Evolutionary conservation across 2,888 invertebrate genomes (phyloP).

Genomic region (Cataglyphis albicans): DNA sequence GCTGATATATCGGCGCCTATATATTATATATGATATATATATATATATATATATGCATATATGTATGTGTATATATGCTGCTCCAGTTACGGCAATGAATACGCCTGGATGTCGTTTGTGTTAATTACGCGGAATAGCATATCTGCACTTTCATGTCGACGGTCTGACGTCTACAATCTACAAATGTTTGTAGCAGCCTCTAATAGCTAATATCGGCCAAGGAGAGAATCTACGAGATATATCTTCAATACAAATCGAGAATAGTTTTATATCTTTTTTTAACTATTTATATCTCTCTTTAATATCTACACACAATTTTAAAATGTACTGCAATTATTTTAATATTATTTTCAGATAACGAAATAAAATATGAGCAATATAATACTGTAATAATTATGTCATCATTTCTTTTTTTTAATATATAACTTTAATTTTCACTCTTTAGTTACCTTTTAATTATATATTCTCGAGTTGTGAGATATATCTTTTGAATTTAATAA

Average conservation of each 20-base stretch:
- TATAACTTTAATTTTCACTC: background rate
- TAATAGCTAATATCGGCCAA: conserved; percentile 37
- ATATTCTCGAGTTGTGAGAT: background rate
- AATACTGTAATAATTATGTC: background rate
- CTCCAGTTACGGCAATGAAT: conserved; percentile 50
- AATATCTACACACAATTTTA: background rate
- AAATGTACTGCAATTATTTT: background rate
- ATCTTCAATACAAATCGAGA: conserved; percentile 1
- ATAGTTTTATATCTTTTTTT: background rate
- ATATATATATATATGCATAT: background rate
- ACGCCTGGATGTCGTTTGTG: conserved; percentile 40
- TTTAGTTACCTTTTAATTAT: background rate
- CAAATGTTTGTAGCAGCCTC: conserved; percentile 44
- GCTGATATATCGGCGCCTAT: conserved; percentile 39
- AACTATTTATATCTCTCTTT: background rate
- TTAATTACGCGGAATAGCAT: conserved; percentile 51
- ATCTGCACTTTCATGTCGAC: conserved; percentile 46
- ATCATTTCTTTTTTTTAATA: background rate
- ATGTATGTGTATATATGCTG: background rate
- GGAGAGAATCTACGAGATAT: background rate
- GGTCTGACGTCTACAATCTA: conserved; percentile 47
- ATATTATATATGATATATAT: conserved; percentile 8
- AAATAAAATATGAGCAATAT: background rate
- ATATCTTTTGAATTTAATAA: background rate
- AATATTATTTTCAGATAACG: background rate